phyloP scores from a whole-genome alignment of 2,797 vertebrate species.

The Eulemur albifrons region DNA sequence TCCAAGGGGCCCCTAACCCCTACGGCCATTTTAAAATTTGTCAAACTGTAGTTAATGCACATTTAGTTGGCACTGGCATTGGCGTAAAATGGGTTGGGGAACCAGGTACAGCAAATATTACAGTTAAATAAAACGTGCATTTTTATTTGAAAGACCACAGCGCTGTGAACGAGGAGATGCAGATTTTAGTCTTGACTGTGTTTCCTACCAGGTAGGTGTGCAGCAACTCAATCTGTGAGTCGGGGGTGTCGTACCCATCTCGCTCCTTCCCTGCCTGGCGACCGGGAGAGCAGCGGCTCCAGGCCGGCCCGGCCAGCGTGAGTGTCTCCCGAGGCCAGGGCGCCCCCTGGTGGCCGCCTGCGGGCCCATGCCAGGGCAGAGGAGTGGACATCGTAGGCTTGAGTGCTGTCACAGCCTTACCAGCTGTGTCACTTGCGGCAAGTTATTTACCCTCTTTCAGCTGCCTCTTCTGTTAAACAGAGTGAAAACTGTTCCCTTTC shows the following conservation, averaged over 20 bases:
- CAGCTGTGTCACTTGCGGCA: not conserved
- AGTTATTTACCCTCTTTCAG: not conserved
- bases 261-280: not conserved
- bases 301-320: too few relatives aligned
- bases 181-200: not conserved
- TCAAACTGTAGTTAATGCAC: not conserved
- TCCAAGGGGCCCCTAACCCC: not conserved
- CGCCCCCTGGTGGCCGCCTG: not conserved
- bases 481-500: not conserved
- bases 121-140: not conserved
- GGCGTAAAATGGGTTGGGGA: not conserved
- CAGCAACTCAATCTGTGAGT: not conserved
- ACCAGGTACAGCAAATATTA: not conserved
- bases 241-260: accelerated
- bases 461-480: not conserved
- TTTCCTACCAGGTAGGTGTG: not conserved
- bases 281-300: accelerated
- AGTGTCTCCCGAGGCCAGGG: not conserved
- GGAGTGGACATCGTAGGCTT: accelerated
- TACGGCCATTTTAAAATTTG: not conserved
- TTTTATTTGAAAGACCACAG: not conserved
- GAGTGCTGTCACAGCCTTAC: accelerated
- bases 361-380: not conserved
- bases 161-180: not conserved
- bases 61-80: accelerated